Conservation (phyloP, 2,113 vertebrate species). For the Notiomystis cincta region DNA sequence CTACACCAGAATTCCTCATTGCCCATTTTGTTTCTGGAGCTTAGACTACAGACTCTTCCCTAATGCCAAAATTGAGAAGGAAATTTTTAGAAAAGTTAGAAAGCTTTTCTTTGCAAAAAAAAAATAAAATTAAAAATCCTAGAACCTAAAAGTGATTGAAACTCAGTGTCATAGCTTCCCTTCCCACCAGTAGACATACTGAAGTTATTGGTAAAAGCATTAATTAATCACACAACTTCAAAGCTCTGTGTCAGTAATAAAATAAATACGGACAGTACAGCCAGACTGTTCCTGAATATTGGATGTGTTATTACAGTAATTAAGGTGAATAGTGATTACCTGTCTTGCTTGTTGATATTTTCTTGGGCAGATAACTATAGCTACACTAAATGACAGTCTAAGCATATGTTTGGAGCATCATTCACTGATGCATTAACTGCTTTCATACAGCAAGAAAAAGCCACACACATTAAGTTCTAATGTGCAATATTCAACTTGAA, state of each 20-base stretch:
- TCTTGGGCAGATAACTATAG: slow-evolving; percentile 32
- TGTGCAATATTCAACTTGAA: background rate
- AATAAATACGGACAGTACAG: slow-evolving; percentile 52
- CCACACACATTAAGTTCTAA: background rate
- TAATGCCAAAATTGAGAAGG: background rate
- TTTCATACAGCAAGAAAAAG: background rate
- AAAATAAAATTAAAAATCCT: background rate
- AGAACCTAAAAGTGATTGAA: background rate
- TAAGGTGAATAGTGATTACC: slow-evolving; percentile 72
- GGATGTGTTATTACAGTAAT: slow-evolving; percentile 66
- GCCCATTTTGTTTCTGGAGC: background rate
- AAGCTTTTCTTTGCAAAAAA: no score
- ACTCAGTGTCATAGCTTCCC: background rate
- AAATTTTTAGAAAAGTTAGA: background rate
- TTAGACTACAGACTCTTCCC: background rate
- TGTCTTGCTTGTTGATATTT: slow-evolving; percentile 59
- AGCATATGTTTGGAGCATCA: slow-evolving; percentile 23
- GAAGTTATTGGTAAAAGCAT: slow-evolving; percentile 55
- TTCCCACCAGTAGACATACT: background rate
- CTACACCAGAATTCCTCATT: background rate
- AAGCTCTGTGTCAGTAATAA: slow-evolving; percentile 65
- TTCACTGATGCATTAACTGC: background rate
- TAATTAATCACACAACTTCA: slow-evolving; percentile 71
- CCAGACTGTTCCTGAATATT: slow-evolving; percentile 59
- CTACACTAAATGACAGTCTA: slow-evolving; percentile 58